These are phyloP conservation scores for Porites evermanni DNA, from an alignment of 92 coral and sea anemone species.

Conservation along the genomic window DNA sequence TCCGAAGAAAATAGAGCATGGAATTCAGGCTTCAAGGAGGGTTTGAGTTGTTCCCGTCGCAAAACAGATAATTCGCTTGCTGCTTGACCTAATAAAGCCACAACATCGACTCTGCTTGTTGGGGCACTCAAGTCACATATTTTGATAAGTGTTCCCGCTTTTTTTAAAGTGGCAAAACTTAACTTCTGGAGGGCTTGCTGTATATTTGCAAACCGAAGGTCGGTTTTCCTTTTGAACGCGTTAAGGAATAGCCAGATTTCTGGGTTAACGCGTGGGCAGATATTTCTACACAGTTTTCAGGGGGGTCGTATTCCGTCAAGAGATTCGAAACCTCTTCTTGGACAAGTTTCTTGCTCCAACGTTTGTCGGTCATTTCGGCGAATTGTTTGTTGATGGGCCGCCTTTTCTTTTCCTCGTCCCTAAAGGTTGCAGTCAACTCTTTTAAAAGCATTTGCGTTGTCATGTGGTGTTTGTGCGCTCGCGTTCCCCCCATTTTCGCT, in stretches of 20 bases:
- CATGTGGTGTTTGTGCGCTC: constrained; percentile 32
- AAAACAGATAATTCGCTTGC: constrained; percentile 25
- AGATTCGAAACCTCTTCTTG: constrained; percentile 34
- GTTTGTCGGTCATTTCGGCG: constrained; percentile 62
- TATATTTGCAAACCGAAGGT: constrained; percentile 32
- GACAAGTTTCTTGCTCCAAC: constrained; percentile 52
- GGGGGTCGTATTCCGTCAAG: constrained; percentile 53
- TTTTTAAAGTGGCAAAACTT: constrained; percentile 42
- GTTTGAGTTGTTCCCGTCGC: constrained; percentile 56
- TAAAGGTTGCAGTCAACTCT: constrained; percentile 48
- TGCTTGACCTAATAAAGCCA: constrained; percentile 47
- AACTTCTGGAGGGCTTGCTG: constrained; percentile 41
- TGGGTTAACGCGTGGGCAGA: constrained; percentile 45
- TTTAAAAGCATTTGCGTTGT: constrained; percentile 17
- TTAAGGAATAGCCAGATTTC: constrained; percentile 19
- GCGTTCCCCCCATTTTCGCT: constrained; percentile 13
- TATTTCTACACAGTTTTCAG: constrained; percentile 47
- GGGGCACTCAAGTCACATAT: constrained; percentile 3
- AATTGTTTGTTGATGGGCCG: constrained; percentile 48
- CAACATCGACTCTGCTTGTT: constrained; percentile 17
- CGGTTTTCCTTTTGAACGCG: constrained; percentile 41
- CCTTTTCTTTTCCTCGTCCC: constrained; percentile 50
- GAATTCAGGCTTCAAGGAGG: constrained; percentile 50
- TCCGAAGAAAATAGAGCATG: constrained; percentile 49
- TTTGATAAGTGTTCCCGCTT: constrained; percentile 10